Evolutionary conservation across 2,113 vertebrate genomes (phyloP).

Genomic region (Raphicerus campestris): DNA sequence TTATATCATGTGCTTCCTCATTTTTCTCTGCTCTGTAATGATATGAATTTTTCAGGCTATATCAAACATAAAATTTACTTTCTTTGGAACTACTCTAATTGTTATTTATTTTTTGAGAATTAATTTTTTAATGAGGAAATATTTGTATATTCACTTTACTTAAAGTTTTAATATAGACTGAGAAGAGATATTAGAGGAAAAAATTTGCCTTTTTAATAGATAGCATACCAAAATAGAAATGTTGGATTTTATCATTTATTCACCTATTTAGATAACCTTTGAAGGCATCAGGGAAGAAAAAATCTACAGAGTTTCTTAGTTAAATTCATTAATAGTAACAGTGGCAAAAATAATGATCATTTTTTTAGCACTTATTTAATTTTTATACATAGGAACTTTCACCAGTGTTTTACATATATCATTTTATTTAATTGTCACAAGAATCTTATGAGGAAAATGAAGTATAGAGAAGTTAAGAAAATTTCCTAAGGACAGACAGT

Average conservation of each 20-base stretch:
- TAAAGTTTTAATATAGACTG: neutral
- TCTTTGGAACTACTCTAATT: neutral
- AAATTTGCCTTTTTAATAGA: neutral
- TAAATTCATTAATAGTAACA: neutral
- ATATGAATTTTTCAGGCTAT: neutral
- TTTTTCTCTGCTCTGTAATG: neutral
- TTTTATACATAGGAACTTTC: neutral
- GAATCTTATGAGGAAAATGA: neutral
- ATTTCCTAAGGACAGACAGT: neutral
- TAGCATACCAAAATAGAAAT: neutral
- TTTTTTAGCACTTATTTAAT: neutral
- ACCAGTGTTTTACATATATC: neutral
- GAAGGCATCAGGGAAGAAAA: neutral
- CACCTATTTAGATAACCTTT: neutral
- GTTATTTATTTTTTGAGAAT: neutral
- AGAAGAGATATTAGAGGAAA: neutral
- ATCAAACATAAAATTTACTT: neutral
- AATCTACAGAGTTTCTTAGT: neutral
- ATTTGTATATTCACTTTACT: constrained; percentile 46
- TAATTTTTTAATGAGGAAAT: constrained; percentile 48
- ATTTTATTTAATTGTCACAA: neutral
- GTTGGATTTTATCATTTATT: constrained; percentile 32
- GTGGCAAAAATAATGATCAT: neutral
- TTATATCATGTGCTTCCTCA: neutral
- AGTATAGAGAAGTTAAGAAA: neutral